Conservation (phyloP, 2,888 invertebrate species). For the Electrophaes corylata region DNA sequence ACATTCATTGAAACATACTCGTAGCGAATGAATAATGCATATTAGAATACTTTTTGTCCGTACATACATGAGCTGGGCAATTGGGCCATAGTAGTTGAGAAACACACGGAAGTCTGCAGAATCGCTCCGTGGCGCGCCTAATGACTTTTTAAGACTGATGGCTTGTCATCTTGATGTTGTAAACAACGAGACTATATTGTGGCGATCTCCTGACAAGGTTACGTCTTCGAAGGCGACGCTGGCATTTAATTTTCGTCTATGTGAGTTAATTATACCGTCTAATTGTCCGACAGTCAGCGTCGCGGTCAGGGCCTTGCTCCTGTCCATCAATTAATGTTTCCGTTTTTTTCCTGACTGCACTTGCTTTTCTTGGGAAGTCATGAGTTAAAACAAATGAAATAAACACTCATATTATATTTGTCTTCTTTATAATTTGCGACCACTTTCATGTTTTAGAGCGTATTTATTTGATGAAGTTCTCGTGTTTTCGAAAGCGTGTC, state of each 20-base stretch:
- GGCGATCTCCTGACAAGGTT: slow-evolving; percentile 49
- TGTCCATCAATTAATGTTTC: slow-evolving; percentile 78
- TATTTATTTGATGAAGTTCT: slow-evolving; percentile 24
- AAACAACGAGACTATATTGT: slow-evolving; percentile 45
- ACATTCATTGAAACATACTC: no score
- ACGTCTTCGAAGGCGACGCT: slow-evolving; percentile 39
- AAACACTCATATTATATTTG: slow-evolving; percentile 55
- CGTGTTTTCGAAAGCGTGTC: slow-evolving; percentile 57
- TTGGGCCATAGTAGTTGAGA: slow-evolving; percentile 38
- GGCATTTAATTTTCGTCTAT: slow-evolving; percentile 40
- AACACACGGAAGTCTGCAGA: slow-evolving; percentile 64
- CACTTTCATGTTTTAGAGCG: slow-evolving; percentile 1
- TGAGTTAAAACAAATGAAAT: slow-evolving; percentile 70
- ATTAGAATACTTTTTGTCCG: background rate
- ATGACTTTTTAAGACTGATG: slow-evolving; percentile 61
- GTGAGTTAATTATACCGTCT: slow-evolving; percentile 50
- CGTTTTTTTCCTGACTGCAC: slow-evolving; percentile 73
- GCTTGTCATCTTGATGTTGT: slow-evolving; percentile 52
- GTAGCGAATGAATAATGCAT: background rate
- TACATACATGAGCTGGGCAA: slow-evolving; percentile 11
- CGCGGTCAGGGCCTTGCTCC: slow-evolving; percentile 71
- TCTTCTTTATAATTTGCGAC: background rate
- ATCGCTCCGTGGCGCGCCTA: slow-evolving; percentile 53
- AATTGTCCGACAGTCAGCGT: slow-evolving; percentile 58
- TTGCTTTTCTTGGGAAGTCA: slow-evolving; percentile 66